phyloP scores from a whole-genome alignment of 2,888 invertebrate species.

The Amphipyra berbera region DNA sequence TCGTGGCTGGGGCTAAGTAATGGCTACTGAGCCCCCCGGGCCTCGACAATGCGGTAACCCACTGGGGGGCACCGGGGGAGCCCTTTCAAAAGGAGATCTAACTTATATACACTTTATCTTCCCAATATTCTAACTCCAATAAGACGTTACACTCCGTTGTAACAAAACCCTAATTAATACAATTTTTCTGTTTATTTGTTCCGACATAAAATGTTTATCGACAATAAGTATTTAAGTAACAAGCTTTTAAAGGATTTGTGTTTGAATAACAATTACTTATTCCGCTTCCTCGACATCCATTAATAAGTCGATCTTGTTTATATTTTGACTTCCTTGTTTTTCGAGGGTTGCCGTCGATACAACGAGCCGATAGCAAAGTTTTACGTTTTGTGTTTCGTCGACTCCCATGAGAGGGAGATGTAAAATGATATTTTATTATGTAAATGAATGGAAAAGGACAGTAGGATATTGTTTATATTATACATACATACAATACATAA shows the following conservation, averaged over 20 bases:
- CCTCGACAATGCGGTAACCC: no score
- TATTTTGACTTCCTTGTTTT: slow-evolving; percentile 50
- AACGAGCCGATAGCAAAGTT: neutral
- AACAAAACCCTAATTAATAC: slow-evolving; percentile 66
- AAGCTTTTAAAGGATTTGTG: slow-evolving; percentile 76
- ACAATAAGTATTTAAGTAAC: slow-evolving; percentile 71
- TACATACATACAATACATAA: no score
- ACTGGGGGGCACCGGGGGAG: no score
- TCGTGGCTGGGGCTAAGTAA: no score
- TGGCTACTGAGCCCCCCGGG: no score
- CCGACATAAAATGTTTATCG: slow-evolving; percentile 70
- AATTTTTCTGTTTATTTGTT: slow-evolving; percentile 72
- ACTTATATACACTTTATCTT: neutral
- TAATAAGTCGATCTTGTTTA: slow-evolving; percentile 67
- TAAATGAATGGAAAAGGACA: no score
- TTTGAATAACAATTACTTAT: slow-evolving; percentile 75
- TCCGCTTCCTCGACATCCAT: slow-evolving; percentile 57
- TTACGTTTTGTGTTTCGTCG: neutral
- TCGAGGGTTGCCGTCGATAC: neutral
- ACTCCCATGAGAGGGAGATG: neutral
- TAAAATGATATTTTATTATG: no score
- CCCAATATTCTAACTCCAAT: neutral
- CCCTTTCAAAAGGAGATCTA: neutral
- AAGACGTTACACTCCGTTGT: no score
- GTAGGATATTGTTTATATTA: no score